A percentile compares a stretch with the other conserved stretches of the same genome.
Evolutionary conservation across 2,888 invertebrate species (phyloP).

Genomic region (Craniophora ligustri): DNA sequence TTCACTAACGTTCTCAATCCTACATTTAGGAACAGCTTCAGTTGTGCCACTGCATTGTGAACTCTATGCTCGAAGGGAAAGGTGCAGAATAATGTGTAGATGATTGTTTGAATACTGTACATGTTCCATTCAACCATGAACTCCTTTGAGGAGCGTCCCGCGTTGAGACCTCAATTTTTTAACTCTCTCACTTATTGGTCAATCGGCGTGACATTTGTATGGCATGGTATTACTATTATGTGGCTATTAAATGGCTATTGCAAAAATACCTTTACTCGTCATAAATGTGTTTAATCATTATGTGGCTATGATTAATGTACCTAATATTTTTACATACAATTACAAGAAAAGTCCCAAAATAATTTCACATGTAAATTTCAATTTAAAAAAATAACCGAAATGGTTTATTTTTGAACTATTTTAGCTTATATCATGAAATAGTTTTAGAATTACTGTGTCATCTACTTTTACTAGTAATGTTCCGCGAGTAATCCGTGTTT

Average conservation of each 20-base stretch:
- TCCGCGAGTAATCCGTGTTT: constrained; percentile 56
- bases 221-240: constrained; percentile 74
- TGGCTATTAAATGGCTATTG: constrained; percentile 69
- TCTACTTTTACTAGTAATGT: constrained; percentile 26
- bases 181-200: constrained; percentile 86
- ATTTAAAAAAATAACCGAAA: too few species aligned
- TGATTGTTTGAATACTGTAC: constrained; percentile 73
- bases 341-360: neutral
- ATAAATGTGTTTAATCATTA: constrained; percentile 14
- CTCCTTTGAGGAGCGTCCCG: constrained; percentile 87
- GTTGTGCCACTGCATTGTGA: constrained; percentile 69
- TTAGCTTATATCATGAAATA: constrained; percentile 1
- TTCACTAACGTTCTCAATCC: constrained; percentile 79
- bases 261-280: constrained; percentile 57
- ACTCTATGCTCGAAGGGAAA: constrained; percentile 66
- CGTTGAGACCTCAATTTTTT: constrained; percentile 87
- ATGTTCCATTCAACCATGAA: constrained; percentile 88
- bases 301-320: constrained; percentile 8
- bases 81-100: constrained; percentile 62
- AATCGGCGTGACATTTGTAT: constrained; percentile 84
- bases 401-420: constrained; percentile 10
- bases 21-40: constrained; percentile 81
- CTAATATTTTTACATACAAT: too few species aligned
- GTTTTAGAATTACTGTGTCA: constrained; percentile 14
- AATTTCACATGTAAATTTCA: constrained; percentile 10